phyloP scores from a whole-genome alignment of 92 coral and sea anemone genomes.

The Meandrina meandrites region DNA sequence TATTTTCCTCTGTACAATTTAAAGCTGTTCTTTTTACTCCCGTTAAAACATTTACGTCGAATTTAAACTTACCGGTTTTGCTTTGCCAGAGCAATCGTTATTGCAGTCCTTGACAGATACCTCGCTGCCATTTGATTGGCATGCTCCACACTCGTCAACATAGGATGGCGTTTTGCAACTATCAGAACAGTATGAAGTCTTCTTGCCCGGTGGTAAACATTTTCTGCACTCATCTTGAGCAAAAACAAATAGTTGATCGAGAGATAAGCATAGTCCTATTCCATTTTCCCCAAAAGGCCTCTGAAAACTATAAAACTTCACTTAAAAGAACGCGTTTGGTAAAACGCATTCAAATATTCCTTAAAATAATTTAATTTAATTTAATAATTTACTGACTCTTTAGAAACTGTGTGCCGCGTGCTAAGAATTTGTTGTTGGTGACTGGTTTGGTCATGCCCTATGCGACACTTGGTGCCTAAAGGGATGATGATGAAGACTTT shows the following conservation, averaged over 20 bases:
- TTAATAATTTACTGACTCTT: background rate
- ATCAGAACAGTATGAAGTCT: background rate
- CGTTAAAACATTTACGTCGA: background rate
- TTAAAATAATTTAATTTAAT: no score
- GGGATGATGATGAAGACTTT: background rate
- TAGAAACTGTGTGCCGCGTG: background rate
- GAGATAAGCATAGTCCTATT: background rate
- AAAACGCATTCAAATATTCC: background rate
- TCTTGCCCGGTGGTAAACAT: background rate
- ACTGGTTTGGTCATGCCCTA: no score
- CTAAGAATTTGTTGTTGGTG: background rate
- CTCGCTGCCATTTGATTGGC: conserved; percentile 24
- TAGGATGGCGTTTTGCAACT: conserved; percentile 5
- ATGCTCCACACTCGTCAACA: conserved; percentile 11
- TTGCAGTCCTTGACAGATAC: conserved; percentile 22
- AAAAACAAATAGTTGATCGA: background rate
- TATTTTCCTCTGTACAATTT: background rate
- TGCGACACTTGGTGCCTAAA: no score
- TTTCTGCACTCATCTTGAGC: conserved; percentile 32
- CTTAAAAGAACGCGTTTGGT: background rate
- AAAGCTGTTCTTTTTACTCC: no score
- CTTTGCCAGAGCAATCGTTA: conserved; percentile 23
- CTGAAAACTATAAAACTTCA: background rate
- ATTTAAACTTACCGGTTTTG: conserved; percentile 4
- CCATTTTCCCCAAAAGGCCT: background rate